Conservation (phyloP, 2,888 invertebrate genomes). For the Strigamia transsilvanica region DNA sequence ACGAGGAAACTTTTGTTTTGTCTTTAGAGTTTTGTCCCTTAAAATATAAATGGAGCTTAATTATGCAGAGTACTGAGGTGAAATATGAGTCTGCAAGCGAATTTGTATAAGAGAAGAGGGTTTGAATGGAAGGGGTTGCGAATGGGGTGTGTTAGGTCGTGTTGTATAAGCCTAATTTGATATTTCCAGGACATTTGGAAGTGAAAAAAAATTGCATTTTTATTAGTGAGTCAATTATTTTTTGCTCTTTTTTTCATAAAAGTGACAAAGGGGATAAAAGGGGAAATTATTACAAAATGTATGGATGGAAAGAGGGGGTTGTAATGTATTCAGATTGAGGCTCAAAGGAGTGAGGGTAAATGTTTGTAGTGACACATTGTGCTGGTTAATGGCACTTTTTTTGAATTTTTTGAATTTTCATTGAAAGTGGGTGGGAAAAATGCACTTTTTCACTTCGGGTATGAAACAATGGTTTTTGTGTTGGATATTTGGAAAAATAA, state of each 20-base stretch:
- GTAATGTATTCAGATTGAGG: conserved; percentile 26
- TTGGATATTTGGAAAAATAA: too few relatives aligned
- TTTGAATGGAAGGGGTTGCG: conserved; percentile 10
- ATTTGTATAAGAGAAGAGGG: conserved; percentile 3
- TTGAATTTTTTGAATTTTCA: neutral
- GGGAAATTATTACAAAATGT: conserved; percentile 11
- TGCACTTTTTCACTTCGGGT: neutral
- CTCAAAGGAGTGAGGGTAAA: conserved; percentile 30
- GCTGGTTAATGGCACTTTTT: neutral
- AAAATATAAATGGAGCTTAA: neutral
- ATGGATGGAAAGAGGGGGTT: conserved; percentile 23
- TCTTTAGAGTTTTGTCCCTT: neutral
- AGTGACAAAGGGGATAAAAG: conserved; percentile 13
- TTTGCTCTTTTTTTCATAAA: conserved; percentile 24
- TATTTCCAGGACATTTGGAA: conserved; percentile 24
- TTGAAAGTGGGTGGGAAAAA: too few relatives aligned
- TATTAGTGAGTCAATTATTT: conserved; percentile 34
- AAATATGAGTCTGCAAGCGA: conserved; percentile 1
- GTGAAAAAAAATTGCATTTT: conserved; percentile 27
- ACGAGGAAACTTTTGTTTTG: neutral
- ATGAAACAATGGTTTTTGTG: neutral
- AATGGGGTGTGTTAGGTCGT: neutral
- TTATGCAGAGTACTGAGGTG: neutral
- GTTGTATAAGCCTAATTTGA: conserved; percentile 34
- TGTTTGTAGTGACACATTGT: neutral